Evolutionary conservation across 2,888 invertebrate species (phyloP).

Genomic region (Exocentrus adspersus): DNA sequence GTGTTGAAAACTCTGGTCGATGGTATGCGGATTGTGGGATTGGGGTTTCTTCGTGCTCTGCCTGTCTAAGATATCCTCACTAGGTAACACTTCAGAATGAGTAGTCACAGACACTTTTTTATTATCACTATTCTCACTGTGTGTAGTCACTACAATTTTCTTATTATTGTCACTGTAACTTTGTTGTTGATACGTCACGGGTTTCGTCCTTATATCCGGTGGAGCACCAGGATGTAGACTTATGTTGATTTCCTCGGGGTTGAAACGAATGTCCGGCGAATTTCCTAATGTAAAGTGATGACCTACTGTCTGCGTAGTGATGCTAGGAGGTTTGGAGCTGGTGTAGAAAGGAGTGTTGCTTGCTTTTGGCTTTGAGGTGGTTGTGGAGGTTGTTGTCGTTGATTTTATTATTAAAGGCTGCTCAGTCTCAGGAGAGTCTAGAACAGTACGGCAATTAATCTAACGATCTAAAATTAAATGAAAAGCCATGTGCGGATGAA

Average conservation of each 20-base stretch:
- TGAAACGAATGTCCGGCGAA: constrained; percentile 60
- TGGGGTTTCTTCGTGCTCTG: constrained; percentile 9
- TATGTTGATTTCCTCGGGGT: constrained; percentile 62
- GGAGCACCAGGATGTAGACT: constrained; percentile 59
- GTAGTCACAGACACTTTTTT: constrained; percentile 43
- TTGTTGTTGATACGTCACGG: constrained; percentile 34
- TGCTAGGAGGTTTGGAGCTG: constrained; percentile 41
- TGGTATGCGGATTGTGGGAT: neutral
- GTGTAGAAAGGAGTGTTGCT: constrained; percentile 45
- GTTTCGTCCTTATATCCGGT: constrained; percentile 55
- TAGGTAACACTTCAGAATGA: constrained; percentile 30
- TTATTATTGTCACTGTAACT: constrained; percentile 52
- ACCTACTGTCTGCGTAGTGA: constrained; percentile 45
- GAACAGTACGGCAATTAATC: constrained; percentile 33
- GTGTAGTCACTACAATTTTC: constrained; percentile 57
- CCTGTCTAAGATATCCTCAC: constrained; percentile 6
- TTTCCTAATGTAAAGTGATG: constrained; percentile 56
- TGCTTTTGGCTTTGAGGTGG: constrained; percentile 39
- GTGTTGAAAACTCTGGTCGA: constrained; percentile 24
- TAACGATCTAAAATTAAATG: neutral
- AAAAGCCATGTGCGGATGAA: no score
- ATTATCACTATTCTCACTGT: constrained; percentile 45
- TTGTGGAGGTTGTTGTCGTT: constrained; percentile 52
- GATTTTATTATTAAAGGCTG: constrained; percentile 56
- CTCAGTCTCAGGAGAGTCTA: constrained; percentile 61